These are phyloP conservation scores for Thaumatotibia leucotreta DNA, from an alignment of 1,140 invertebrate species.

Conservation along the genomic window DNA sequence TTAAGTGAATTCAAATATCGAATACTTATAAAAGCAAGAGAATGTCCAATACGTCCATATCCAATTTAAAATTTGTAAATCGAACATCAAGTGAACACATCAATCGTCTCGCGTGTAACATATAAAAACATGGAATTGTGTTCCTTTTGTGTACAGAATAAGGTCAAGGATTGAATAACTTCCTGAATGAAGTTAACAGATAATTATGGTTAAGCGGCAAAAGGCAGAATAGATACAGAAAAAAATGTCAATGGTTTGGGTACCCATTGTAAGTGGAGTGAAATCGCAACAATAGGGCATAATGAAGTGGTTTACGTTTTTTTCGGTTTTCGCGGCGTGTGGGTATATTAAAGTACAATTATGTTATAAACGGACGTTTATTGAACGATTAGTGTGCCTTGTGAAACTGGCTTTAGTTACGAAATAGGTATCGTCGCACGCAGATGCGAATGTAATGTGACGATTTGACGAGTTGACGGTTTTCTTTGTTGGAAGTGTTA, in stretches of 20 bases:
- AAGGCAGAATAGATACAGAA: neutral
- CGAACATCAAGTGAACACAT: neutral
- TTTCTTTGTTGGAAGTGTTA: neutral
- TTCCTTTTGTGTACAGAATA: neutral
- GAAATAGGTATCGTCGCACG: conserved; percentile 17
- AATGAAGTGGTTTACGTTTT: conserved; percentile 62
- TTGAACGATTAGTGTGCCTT: conserved; percentile 56
- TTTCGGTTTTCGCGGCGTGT: conserved; percentile 38
- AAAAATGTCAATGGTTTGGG: conserved; percentile 7
- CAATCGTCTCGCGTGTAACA: neutral
- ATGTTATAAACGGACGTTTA: conserved; percentile 58
- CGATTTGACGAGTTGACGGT: too few relatives aligned
- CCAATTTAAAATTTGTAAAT: neutral
- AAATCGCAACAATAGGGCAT: conserved; percentile 53
- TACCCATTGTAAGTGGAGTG: conserved; percentile 50
- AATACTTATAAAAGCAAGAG: neutral
- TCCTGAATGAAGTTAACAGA: neutral
- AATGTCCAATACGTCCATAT: conserved; percentile 5
- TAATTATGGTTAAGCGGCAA: neutral
- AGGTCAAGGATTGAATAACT: neutral
- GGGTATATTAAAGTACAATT: conserved; percentile 64
- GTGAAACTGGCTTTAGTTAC: conserved; percentile 40
- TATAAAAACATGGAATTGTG: neutral
- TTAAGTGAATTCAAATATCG: neutral
- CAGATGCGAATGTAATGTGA: conserved; percentile 22